phyloP scores from a whole-genome alignment of 2,113 vertebrate species.

The Tamias sibiricus region DNA sequence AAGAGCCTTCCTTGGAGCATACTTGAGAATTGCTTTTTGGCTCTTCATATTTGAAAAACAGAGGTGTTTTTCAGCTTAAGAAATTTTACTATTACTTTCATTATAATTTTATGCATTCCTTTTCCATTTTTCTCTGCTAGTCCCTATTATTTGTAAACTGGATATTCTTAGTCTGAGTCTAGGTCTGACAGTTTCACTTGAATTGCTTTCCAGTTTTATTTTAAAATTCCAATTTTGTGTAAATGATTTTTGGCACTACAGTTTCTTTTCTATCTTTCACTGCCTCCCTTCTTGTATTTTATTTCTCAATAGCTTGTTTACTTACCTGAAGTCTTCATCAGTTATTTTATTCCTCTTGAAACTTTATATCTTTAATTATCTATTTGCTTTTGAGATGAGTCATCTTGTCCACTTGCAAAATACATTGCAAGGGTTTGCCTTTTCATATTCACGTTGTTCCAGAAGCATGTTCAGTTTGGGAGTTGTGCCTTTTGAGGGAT shows the following conservation, averaged over 20 bases:
- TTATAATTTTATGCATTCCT: slow-evolving; percentile 25
- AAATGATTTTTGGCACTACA: neutral
- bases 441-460: neutral
- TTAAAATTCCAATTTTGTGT: neutral
- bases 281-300: neutral
- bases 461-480: neutral
- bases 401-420: slow-evolving; percentile 1
- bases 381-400: neutral
- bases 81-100: slow-evolving; percentile 10
- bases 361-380: neutral
- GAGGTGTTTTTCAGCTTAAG: neutral
- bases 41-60: slow-evolving; percentile 43
- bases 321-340: neutral
- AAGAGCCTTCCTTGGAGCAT: neutral
- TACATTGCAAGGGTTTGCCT: neutral
- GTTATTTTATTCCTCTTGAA: neutral
- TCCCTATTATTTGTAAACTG: neutral
- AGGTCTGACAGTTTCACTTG: neutral
- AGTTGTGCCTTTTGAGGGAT: neutral
- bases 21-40: neutral
- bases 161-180: neutral
- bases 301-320: neutral
- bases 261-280: neutral
- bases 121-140: neutral
- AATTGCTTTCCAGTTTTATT: neutral